A percentile compares a stretch with the other conserved stretches of the same genome.
Evolutionary conservation across 2,113 vertebrate species (phyloP).

Genomic region (Isichthys henryi): DNA sequence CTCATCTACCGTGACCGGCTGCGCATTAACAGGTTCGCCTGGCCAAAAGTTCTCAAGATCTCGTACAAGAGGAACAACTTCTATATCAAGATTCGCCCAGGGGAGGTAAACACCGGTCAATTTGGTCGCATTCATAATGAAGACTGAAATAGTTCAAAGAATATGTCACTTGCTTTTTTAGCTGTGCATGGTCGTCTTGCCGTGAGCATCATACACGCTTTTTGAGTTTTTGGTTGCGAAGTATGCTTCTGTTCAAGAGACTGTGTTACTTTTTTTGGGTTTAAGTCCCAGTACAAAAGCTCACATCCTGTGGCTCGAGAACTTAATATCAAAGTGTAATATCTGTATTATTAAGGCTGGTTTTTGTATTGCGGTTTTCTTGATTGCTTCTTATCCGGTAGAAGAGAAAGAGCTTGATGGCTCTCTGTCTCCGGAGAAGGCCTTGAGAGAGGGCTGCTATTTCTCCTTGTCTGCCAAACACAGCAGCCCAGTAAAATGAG

Average conservation of each 20-base stretch:
- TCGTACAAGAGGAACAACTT: conserved; percentile 99
- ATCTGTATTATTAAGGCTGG: background rate
- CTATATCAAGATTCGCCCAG: conserved; percentile 95
- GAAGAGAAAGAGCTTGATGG: background rate
- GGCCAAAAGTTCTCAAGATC: conserved; percentile 97
- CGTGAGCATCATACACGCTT: background rate
- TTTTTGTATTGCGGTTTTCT: background rate
- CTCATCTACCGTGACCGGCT: conserved; percentile 91
- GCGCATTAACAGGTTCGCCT: conserved; percentile 94
- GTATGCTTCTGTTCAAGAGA: background rate
- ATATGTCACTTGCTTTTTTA: background rate
- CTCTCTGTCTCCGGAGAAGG: background rate
- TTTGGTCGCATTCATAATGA: background rate
- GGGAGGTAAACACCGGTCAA: conserved; percentile 68
- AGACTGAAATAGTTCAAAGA: background rate
- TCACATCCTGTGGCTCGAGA: background rate
- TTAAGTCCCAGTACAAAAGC: background rate
- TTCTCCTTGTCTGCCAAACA: background rate
- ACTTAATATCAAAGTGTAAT: background rate
- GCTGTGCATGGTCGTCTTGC: background rate
- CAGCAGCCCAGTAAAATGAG: background rate
- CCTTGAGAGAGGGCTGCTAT: background rate
- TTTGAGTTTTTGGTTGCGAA: background rate
- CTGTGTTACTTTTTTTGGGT: background rate
- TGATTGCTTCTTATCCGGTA: background rate